Evolutionary conservation across 1,140 invertebrate species (phyloP).

Genomic region (Listronotus oregonensis): DNA sequence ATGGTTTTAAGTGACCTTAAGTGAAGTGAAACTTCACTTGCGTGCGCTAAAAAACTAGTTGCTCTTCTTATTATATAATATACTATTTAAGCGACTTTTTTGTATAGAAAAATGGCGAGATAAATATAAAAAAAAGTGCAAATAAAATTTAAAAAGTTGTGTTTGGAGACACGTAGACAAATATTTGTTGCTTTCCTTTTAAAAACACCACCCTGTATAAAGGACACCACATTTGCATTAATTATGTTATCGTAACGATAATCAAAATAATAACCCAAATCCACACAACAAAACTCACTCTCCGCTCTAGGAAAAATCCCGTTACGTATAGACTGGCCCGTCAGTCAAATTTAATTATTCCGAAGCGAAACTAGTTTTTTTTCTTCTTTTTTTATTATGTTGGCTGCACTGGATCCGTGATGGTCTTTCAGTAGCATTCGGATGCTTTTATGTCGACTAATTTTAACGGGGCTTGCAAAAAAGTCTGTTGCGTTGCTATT

Average conservation of each 20-base stretch:
- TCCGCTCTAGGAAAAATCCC: conserved; percentile 32
- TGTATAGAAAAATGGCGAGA: too few species aligned
- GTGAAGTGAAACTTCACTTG: too few species aligned
- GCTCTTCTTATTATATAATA: too few species aligned
- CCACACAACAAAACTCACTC: conserved; percentile 14
- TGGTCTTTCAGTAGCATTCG: conserved; percentile 38
- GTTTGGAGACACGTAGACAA: too few species aligned
- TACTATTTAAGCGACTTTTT: too few species aligned
- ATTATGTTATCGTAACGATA: conserved; percentile 13
- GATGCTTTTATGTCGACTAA: conserved; percentile 37
- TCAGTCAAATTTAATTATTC: conserved; percentile 41
- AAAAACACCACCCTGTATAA: too few species aligned
- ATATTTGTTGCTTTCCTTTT: too few species aligned
- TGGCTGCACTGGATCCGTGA: conserved; percentile 31
- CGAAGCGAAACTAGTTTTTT: conserved; percentile 39
- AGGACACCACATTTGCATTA: too few species aligned
- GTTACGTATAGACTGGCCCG: conserved; percentile 36
- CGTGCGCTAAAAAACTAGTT: too few species aligned
- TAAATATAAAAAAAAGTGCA: too few species aligned
- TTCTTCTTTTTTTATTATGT: conserved; percentile 30
- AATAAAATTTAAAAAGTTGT: too few species aligned
- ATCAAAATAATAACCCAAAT: conserved; percentile 6
- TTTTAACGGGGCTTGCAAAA: conserved; percentile 25
- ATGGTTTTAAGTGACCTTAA: too few species aligned
- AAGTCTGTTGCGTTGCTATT: conserved; percentile 16